Conservation (phyloP, 2,888 invertebrate genomes). For the Dicranocentrus wangi region DNA sequence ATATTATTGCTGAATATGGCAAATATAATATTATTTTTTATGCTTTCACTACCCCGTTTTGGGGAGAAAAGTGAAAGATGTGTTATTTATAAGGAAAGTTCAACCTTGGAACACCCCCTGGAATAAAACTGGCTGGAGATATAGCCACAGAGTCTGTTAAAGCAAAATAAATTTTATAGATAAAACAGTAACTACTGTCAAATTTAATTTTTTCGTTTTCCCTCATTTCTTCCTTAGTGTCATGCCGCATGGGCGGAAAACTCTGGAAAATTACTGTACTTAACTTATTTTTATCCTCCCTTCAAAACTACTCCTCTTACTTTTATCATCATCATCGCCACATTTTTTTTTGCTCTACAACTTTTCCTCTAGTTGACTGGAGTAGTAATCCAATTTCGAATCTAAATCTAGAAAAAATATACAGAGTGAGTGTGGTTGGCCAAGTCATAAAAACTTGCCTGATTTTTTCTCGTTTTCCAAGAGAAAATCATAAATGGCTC, state of each 20-base stretch:
- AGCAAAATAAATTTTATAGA: slow-evolving; percentile 52
- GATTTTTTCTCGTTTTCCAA: slow-evolving; percentile 8
- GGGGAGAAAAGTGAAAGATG: slow-evolving; percentile 36
- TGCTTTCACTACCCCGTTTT: slow-evolving; percentile 22
- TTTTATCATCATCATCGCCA: slow-evolving; percentile 29
- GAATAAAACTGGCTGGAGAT: slow-evolving; percentile 22
- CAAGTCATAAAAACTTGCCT: background rate
- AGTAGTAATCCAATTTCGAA: slow-evolving; percentile 35
- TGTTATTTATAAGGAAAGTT: slow-evolving; percentile 59
- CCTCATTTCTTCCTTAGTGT: background rate
- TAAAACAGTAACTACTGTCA: slow-evolving; percentile 57
- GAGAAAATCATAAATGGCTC: slow-evolving; percentile 30
- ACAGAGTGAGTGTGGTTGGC: slow-evolving; percentile 2
- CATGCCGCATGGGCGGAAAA: slow-evolving; percentile 4
- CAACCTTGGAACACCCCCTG: slow-evolving; percentile 31
- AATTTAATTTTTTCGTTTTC: slow-evolving; percentile 53
- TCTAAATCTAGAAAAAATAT: slow-evolving; percentile 16
- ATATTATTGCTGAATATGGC: no score
- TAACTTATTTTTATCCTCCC: slow-evolving; percentile 29
- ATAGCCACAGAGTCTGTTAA: slow-evolving; percentile 33
- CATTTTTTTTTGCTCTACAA: slow-evolving; percentile 8
- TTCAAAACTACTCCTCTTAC: slow-evolving; percentile 34
- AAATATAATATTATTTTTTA: background rate
- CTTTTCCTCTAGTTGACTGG: background rate
- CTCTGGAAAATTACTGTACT: slow-evolving; percentile 39